Base-by-base conservation (phyloP, 2,888 invertebrate species). In the Leptinotarsa peninsularis region DNA sequence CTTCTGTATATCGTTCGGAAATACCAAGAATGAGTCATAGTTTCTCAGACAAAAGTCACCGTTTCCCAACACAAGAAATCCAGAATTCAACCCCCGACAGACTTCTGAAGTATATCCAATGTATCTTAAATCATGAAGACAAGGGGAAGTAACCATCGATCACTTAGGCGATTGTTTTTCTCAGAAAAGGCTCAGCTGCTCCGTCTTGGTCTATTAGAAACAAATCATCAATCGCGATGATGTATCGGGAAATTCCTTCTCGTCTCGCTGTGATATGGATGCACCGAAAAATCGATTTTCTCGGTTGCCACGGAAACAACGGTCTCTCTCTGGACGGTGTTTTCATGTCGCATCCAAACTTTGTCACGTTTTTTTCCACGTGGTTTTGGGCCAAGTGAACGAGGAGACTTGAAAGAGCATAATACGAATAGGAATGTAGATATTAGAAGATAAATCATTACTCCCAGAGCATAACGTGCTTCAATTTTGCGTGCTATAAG, bases 221-320 rank as follows among this genome's bases (percentile, higher is more conserved):
- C 54, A 23, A 21, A 58, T 21, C 58, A 23, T 58, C 58, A 2
- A 15, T 33, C 14, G 67, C n/a, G 67, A 67, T 67, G 67, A 67
- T 21, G 49, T 23, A 67, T 21, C 7, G 67, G 67, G 49, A 67
- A 67, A 67, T 43, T 49, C 49, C 67, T 67, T 67, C 49, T 10
- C 21, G 58, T 58, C 27, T 58, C 58, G 33, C 58, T 23, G 18
- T 13, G 49, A 49, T 67, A 17, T n/a, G 49, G 21, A 67, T 67
- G 67, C 21, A 67, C 21, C 18, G 67, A 17, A 49, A 49, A 49
- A 67, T 67, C 67, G 49, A 67, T 67, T 58, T 23, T 58, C 58
- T 27, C 15, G 49, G 67, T 67, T 17, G 49, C 23, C 67, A 49
- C 43, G 49, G 67, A 67, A 15, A 67, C 67, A 13, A 58, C 15